Base-by-base conservation (phyloP, 2,888 invertebrate species). In the Idaea dimidiata region DNA sequence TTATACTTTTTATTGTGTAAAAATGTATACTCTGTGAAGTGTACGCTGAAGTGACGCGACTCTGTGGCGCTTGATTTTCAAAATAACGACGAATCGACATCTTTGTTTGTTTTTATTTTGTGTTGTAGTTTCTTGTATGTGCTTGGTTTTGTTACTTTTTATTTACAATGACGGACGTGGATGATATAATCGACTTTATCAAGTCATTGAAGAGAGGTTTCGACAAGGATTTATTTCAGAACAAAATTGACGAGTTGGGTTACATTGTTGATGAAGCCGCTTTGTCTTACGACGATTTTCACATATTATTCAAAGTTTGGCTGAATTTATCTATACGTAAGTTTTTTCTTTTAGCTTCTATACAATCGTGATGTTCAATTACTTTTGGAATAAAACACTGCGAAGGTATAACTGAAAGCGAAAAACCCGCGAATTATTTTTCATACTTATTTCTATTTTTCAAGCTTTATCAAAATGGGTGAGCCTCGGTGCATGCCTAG, bases 301-400 rank as follows among this genome's bases (percentile, higher is more conserved):
- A 88, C 64, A 88, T 79, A 63, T 76, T 93, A 59, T 89, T 93
- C 66, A 88, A 86, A 83, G 77, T 92, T 70, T 93, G 93, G 93
- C 72, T 93, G 60, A 92, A 92, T 80, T 83, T 93, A 72, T 84
- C 82, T 60, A 88, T 93, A 75, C 91, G 93, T 93, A 75, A 88
- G 91, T 88, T 59, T 53, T 60, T 60, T 56, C 8, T 54, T 54
- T 54, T 7, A 54, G 6, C n/a, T 16, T 24, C 6, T 43, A 58
- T 59, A 59, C 18, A 16, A 55, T 58, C 10, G 63, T 8, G 6
- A 17, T 16, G 16, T 17, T 54, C 4, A 16, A 17, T n/a, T n/a
- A 54, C 6, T 7, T n/a, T 8, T 54, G 16, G 16, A 16, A 54
- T 1, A 1, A 54, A n/a, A 54, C 54, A 8, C 16, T 5, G 10